phyloP scores from a whole-genome alignment of 1,140 invertebrate species.

The Archivesica marissinica region DNA sequence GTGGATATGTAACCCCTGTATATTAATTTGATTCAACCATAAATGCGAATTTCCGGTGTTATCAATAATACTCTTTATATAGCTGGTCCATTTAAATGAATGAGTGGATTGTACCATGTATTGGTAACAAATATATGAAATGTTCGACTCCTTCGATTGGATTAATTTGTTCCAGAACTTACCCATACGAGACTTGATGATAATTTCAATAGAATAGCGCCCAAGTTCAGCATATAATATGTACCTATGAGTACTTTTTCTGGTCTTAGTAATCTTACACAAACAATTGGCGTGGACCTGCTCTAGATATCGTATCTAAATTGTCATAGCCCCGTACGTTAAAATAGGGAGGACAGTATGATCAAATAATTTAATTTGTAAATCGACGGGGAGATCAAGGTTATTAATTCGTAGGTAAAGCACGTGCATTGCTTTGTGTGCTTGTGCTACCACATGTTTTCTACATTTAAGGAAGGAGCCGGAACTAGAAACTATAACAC shows the following conservation, averaged over 20 bases:
- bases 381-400: slow-evolving; percentile 7
- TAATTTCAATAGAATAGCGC: not conserved
- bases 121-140: not conserved
- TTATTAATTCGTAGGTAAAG: not conserved
- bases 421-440: slow-evolving; percentile 13
- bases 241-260: not conserved
- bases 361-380: slow-evolving; percentile 25
- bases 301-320: slow-evolving; percentile 7
- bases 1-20: not conserved
- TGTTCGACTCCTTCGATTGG: not conserved
- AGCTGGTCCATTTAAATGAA: not conserved
- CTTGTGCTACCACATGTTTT: slow-evolving; percentile 10
- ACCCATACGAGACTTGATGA: not conserved
- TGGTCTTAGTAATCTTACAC: slow-evolving; percentile 5
- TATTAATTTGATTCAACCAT: not conserved
- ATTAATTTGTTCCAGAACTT: slow-evolving; percentile 1
- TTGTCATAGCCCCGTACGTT: slow-evolving; percentile 9
- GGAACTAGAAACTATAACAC: not conserved
- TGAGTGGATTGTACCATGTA: not conserved
- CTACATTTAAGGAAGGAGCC: not conserved
- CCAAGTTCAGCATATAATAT: slow-evolving; percentile 24
- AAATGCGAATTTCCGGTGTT: not conserved
- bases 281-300: slow-evolving; percentile 2
- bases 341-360: not conserved
- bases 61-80: not conserved